Percentiles rank a stretch among this genome's conserved stretches.
Conservation (phyloP, 1,140 invertebrate species). For the Listronotus oregonensis region DNA sequence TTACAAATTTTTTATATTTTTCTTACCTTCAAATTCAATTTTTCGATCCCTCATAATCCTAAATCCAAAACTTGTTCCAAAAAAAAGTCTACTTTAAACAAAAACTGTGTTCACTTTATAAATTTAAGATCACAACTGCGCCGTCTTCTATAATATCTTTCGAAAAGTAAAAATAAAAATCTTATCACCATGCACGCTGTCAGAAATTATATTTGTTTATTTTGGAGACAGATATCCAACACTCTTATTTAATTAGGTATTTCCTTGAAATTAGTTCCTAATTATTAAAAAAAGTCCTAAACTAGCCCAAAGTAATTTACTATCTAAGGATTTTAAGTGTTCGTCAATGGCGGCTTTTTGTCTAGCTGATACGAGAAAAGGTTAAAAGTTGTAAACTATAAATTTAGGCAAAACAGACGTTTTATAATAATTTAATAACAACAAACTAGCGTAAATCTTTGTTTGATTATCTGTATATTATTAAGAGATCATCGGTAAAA, state of each 20-base stretch:
- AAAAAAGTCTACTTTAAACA: constrained; percentile 4
- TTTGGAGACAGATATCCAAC: constrained; percentile 4
- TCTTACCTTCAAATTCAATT: constrained; percentile 14
- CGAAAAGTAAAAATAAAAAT: constrained; percentile 3
- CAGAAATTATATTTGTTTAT: constrained; percentile 21
- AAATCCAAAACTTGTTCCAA: background rate
- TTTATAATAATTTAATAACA: no score
- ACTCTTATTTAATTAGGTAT: constrained; percentile 17
- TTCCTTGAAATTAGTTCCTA: background rate
- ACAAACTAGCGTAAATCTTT: no score
- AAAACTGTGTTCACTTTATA: constrained; percentile 6
- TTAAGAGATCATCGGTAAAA: no score
- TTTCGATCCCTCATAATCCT: constrained; percentile 8
- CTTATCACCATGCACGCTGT: constrained; percentile 7
- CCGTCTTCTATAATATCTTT: constrained; percentile 4
- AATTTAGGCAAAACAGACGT: no score
- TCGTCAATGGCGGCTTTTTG: background rate
- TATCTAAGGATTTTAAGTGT: background rate
- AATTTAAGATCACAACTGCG: constrained; percentile 2
- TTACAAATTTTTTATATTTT: background rate
- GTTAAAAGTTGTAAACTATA: no score
- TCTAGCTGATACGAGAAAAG: background rate
- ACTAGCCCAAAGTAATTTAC: background rate
- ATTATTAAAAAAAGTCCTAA: background rate
- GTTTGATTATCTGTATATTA: no score